These are phyloP conservation scores for Schizopygopsis malacanthus DNA, from an alignment of 2,797 vertebrate genomes.

Conservation along the genomic window DNA sequence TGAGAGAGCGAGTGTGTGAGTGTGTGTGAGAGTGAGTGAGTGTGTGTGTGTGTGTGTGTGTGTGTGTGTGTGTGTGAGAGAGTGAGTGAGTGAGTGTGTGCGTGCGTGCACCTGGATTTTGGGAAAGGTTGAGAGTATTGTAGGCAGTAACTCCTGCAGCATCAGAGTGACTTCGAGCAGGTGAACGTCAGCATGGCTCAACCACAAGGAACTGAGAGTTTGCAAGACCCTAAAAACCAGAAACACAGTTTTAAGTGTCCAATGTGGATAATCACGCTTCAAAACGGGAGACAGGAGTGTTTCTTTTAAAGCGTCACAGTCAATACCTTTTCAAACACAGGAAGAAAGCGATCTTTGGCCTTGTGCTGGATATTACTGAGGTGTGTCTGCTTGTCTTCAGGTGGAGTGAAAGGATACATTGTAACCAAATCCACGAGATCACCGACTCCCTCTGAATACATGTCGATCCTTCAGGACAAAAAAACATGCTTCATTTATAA, in stretches of 20 bases:
- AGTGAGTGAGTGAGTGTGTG: background rate
- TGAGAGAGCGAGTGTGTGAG: too few species aligned
- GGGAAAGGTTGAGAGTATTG: conserved; percentile 77
- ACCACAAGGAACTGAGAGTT: conserved; percentile 81
- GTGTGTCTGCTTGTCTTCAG: conserved; percentile 68
- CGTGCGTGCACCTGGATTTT: conserved; percentile 76
- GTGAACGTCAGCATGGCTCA: conserved; percentile 87
- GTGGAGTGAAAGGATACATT: conserved; percentile 67
- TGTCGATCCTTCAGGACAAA: conserved; percentile 83
- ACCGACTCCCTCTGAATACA: conserved; percentile 83
- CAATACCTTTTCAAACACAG: conserved; percentile 84
- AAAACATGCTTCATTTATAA: background rate
- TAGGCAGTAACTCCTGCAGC: conserved; percentile 82
- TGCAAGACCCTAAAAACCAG: conserved; percentile 76
- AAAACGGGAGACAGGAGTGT: background rate
- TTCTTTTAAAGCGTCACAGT: background rate
- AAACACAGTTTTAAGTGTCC: background rate
- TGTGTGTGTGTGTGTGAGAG: too few species aligned
- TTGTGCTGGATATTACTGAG: conserved; percentile 75
- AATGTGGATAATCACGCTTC: background rate
- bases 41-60: too few species aligned
- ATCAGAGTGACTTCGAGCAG: conserved; percentile 85
- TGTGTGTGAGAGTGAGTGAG: too few species aligned
- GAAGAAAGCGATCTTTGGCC: conserved; percentile 82
- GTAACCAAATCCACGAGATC: conserved; percentile 85